These are phyloP conservation scores for Trypoxylon attenuatum DNA, from an alignment of 2,888 invertebrate species.

Conservation along the genomic window DNA sequence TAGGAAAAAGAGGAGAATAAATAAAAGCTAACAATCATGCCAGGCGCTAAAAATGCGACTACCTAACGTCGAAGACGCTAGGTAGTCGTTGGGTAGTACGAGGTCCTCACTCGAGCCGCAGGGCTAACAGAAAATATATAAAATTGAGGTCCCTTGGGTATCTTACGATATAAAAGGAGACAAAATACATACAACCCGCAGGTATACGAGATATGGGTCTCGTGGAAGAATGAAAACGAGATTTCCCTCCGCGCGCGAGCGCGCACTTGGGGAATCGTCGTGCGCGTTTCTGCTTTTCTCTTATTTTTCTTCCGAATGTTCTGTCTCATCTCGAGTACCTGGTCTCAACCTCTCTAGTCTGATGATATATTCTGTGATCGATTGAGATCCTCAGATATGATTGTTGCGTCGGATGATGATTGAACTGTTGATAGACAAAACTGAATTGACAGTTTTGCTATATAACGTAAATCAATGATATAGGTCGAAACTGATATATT, in stretches of 20 bases:
- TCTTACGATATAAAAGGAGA: conserved; percentile 64
- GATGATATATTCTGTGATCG: too few species aligned
- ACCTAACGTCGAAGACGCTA: conserved; percentile 44
- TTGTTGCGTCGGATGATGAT: too few species aligned
- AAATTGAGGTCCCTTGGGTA: conserved; percentile 63
- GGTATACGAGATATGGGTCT: conserved; percentile 50
- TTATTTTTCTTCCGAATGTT: conserved; percentile 51
- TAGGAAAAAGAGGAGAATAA: conserved; percentile 14
- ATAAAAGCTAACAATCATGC: conserved; percentile 41
- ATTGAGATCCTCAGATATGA: too few species aligned
- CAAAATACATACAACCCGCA: conserved; percentile 60
- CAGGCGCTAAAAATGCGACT: conserved; percentile 38
- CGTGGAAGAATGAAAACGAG: conserved; percentile 61
- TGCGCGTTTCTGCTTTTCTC: conserved; percentile 13
- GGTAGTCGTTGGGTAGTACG: background rate
- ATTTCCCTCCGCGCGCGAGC: conserved; percentile 54
- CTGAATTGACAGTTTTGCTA: too few species aligned
- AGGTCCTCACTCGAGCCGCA: conserved; percentile 39
- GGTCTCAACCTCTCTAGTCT: too few species aligned
- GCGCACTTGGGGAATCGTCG: conserved; percentile 41
- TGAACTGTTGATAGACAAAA: too few species aligned
- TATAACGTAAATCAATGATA: too few species aligned
- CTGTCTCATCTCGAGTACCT: conserved; percentile 7
- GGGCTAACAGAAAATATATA: conserved; percentile 61
- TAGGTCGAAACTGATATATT: too few species aligned